These are phyloP conservation scores for Ellobius talpinus DNA, from an alignment of 2,113 vertebrate species.

Conservation along the genomic window DNA sequence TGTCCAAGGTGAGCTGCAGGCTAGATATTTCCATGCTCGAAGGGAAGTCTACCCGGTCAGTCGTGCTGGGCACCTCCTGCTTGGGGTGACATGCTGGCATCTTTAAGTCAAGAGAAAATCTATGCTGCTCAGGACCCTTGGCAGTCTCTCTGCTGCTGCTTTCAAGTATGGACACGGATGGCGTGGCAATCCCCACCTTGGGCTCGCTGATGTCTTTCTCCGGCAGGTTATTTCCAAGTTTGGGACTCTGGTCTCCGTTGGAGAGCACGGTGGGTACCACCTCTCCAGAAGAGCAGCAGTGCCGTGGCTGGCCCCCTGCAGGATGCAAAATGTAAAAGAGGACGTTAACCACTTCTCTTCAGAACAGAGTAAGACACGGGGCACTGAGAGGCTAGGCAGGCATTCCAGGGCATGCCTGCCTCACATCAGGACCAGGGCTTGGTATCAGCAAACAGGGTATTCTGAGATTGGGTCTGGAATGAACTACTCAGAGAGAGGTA, in stretches of 20 bases:
- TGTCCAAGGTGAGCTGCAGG: conserved; percentile 63
- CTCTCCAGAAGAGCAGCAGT: conserved; percentile 87
- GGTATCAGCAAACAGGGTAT: no score
- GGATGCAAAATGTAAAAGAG: conserved; percentile 76
- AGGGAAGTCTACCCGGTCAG: conserved; percentile 57
- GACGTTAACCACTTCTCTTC: conserved; percentile 35
- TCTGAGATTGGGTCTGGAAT: background rate
- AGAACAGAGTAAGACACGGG: background rate
- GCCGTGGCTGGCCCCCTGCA: conserved; percentile 91
- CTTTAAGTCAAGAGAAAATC: conserved; percentile 87
- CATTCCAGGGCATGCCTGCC: background rate
- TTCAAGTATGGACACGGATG: conserved; percentile 67
- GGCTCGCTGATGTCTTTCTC: conserved; percentile 69
- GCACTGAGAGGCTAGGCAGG: background rate
- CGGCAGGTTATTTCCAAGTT: conserved; percentile 9
- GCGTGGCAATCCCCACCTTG: conserved; percentile 65
- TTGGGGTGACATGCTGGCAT: conserved; percentile 86
- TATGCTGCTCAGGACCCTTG: conserved; percentile 84
- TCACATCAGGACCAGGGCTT: background rate
- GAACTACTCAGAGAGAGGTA: background rate
- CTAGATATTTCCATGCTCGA: background rate
- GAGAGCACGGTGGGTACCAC: conserved; percentile 81
- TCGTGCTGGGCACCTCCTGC: conserved; percentile 81
- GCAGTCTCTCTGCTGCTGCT: conserved; percentile 78
- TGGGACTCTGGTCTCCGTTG: conserved; percentile 84